A percentile compares a stretch with the other conserved stretches of the same genome.
These are phyloP conservation scores for Lycodopsis pacificus DNA, from an alignment of 2,797 vertebrate species.

Conservation along the genomic window DNA sequence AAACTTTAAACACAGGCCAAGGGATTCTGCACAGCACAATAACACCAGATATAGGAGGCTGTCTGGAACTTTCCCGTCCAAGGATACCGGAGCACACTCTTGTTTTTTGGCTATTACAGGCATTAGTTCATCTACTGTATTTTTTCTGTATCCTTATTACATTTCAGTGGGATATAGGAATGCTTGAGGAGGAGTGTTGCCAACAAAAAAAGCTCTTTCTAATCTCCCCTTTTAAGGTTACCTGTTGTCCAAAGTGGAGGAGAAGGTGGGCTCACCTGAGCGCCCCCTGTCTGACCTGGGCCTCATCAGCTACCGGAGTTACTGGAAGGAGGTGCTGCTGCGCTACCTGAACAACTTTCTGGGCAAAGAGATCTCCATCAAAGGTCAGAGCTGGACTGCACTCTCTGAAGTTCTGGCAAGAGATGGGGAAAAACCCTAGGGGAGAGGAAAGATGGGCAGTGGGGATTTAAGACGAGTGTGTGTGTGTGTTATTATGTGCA, in stretches of 20 bases:
- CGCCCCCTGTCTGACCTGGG: constrained; percentile 94
- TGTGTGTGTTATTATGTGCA: background rate
- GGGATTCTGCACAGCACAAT: constrained; percentile 10
- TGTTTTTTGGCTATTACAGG: background rate
- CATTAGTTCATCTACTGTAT: background rate
- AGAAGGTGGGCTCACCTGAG: constrained; percentile 95
- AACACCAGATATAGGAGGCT: constrained; percentile 10
- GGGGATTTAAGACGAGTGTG: no score
- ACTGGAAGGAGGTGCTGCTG: constrained; percentile 98
- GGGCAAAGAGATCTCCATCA: constrained; percentile 98
- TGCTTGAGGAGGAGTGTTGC: background rate
- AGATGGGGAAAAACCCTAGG: background rate
- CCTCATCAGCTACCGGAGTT: constrained; percentile 95
- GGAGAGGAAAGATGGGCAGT: background rate
- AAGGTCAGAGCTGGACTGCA: constrained; percentile 84
- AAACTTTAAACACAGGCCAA: background rate
- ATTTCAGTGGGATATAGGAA: background rate
- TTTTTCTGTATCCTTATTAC: background rate
- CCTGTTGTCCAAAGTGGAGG: constrained; percentile 95
- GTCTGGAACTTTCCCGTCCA: constrained; percentile 1
- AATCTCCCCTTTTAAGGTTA: constrained; percentile 83
- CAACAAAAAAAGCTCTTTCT: background rate
- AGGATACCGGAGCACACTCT: background rate
- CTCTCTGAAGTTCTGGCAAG: background rate
- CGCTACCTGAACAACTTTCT: constrained; percentile 91